phyloP scores from a whole-genome alignment of 1,140 invertebrate genomes.

The Drosophila tropicalis region DNA sequence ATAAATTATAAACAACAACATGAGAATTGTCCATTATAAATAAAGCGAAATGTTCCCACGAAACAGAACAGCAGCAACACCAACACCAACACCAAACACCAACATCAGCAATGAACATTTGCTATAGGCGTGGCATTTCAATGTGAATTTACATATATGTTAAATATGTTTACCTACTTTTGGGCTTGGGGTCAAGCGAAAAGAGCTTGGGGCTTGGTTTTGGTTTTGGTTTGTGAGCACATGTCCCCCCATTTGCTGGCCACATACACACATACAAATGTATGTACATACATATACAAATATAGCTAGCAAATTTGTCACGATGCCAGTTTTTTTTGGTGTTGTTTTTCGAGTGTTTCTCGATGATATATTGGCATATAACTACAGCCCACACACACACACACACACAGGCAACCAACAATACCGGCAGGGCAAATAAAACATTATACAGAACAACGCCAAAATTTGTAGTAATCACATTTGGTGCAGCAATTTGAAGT shows the following conservation, averaged over 20 bases:
- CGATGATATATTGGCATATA: slow-evolving; percentile 63
- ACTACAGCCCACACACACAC: background rate
- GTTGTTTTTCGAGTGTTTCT: slow-evolving; percentile 28
- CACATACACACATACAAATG: too few relatives aligned
- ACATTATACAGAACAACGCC: slow-evolving; percentile 30
- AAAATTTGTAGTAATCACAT: slow-evolving; percentile 5
- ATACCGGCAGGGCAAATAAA: slow-evolving; percentile 53
- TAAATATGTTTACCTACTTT: slow-evolving; percentile 62
- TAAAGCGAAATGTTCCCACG: slow-evolving; percentile 38
- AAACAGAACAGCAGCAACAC: slow-evolving; percentile 13
- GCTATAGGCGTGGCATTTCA: slow-evolving; percentile 32
- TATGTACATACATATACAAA: background rate
- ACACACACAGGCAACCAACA: slow-evolving; percentile 21
- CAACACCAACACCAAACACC: background rate
- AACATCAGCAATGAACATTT: background rate
- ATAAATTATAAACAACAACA: slow-evolving; percentile 79
- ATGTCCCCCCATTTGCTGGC: slow-evolving; percentile 37
- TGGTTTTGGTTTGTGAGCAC: slow-evolving; percentile 14
- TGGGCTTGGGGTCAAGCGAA: slow-evolving; percentile 25
- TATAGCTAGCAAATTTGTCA: slow-evolving; percentile 68
- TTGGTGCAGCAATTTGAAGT: slow-evolving; percentile 1
- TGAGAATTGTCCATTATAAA: slow-evolving; percentile 66
- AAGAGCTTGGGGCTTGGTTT: background rate
- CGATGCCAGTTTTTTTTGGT: slow-evolving; percentile 61
- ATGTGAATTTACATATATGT: slow-evolving; percentile 49